These are phyloP conservation scores for Drosophila yooni DNA, from an alignment of 2,888 invertebrate species.

Conservation along the genomic window DNA sequence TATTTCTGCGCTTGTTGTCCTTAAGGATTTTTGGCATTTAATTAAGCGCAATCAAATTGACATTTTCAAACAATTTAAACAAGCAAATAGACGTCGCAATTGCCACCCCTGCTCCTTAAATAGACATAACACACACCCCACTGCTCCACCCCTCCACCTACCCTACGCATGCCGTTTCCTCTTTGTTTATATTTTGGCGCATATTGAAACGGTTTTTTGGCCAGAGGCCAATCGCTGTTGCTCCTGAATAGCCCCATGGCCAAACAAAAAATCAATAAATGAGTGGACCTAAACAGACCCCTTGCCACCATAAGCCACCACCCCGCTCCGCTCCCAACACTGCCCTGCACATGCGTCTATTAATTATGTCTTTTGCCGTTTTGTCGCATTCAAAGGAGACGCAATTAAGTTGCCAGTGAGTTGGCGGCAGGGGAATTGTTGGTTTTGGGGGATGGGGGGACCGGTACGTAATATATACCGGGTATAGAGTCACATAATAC, in stretches of 20 bases:
- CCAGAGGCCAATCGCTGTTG: conserved; percentile 70
- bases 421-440: background rate
- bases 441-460: background rate
- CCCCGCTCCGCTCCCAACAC: background rate
- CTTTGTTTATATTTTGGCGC: conserved; percentile 57
- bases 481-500: conserved; percentile 73
- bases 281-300: conserved; percentile 15
- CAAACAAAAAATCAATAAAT: conserved; percentile 65
- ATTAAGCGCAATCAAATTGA: conserved; percentile 82
- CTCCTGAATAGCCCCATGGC: conserved; percentile 24
- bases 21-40: conserved; percentile 79
- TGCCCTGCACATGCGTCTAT: conserved; percentile 50
- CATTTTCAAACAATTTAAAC: conserved; percentile 81
- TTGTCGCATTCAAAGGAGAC: conserved; percentile 76
- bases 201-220: conserved; percentile 78
- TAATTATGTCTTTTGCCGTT: conserved; percentile 80
- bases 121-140: conserved; percentile 9
- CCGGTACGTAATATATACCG: conserved; percentile 51
- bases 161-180: background rate
- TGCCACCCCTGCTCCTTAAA: conserved; percentile 19
- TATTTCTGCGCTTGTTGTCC: conserved; percentile 56
- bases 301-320: background rate
- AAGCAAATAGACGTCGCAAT: conserved; percentile 66
- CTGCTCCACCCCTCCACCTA: background rate
- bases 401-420: conserved; percentile 66